phyloP scores from a whole-genome alignment of 2,888 invertebrate genomes.

The Nephrotoma flavescens region DNA sequence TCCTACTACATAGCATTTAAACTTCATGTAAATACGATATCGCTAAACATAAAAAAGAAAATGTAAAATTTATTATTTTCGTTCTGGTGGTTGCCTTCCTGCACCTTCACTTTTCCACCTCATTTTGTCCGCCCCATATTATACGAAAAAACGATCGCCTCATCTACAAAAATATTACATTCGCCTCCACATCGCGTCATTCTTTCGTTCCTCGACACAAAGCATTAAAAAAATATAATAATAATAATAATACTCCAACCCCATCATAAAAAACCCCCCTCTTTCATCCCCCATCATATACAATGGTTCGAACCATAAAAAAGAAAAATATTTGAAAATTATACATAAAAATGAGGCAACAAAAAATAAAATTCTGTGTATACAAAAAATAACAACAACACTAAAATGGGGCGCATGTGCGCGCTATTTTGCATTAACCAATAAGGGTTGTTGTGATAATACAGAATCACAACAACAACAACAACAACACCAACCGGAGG shows the following conservation, averaged over 20 bases:
- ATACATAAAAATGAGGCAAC: neutral
- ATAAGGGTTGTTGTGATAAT: constrained; percentile 2
- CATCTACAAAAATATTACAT: neutral
- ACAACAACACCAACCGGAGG: neutral
- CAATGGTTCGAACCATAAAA: neutral
- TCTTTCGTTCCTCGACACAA: neutral
- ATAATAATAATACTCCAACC: neutral
- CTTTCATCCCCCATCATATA: neutral
- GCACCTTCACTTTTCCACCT: neutral
- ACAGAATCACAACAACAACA: neutral
- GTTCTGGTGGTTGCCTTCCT: neutral
- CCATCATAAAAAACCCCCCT: neutral
- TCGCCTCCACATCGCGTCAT: neutral
- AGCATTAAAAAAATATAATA: neutral
- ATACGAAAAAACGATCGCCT: neutral
- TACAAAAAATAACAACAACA: neutral
- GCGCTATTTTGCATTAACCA: constrained; percentile 1
- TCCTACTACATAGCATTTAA: neutral
- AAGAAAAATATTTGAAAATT: neutral
- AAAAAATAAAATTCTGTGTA: neutral
- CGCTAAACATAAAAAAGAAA: neutral
- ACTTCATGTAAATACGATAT: neutral
- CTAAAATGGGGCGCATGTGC: neutral
- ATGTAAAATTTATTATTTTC: neutral
- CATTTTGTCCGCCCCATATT: neutral